Evolutionary conservation across 2,797 vertebrate species (phyloP), one percentile per base, ranked within the genome.

Genomic region (Apogon talboti): DNA sequence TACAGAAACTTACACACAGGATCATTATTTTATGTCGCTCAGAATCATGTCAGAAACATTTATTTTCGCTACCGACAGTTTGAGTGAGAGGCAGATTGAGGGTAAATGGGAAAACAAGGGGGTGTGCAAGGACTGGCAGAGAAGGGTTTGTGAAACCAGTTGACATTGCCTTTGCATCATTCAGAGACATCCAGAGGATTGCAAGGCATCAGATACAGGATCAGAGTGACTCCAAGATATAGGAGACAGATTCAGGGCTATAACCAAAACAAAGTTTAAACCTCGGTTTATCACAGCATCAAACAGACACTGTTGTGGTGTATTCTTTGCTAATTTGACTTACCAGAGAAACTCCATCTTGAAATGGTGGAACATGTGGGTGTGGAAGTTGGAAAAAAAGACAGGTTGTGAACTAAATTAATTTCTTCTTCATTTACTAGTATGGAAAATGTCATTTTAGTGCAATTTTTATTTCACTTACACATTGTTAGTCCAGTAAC

Each of bases 91-190:
- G 57, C 21, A 40, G 63, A 33, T 9, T 15, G 33, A 61, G 16
- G 8, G 58, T 33, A 16, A 7, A 44, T 52, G 69, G 54, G 38
- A 28, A 57, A 45, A 66, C 18, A 38, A 24, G 38, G 50, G 47
- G 18, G 56, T 28, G 55, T 35, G 11, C n/a, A 24, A 59, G 45
- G 15, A 30, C 11, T 18, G 16, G 50, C 28, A 49, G 16, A 16
- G 30, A 44, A 62, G 21, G 28, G 53, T 44, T 72, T 60, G 47
- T 65, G 19, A 66, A 62, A 60, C 59, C 38, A 45, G 45, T 44
- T 67, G 46, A 67, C 60, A 66, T 53, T 37, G 63, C 72, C 49
- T 79, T 75, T 73, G 58, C 81, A 76, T 71, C 68, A 75, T 78
- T 79, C 66, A 52, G 55, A 71, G 52, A 70, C 60, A 65, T 9